A percentile compares a stretch with the other conserved stretches of the same genome.
Conservation (phyloP, 2,113 vertebrate species). For the Apistogramma diplotaenia region DNA sequence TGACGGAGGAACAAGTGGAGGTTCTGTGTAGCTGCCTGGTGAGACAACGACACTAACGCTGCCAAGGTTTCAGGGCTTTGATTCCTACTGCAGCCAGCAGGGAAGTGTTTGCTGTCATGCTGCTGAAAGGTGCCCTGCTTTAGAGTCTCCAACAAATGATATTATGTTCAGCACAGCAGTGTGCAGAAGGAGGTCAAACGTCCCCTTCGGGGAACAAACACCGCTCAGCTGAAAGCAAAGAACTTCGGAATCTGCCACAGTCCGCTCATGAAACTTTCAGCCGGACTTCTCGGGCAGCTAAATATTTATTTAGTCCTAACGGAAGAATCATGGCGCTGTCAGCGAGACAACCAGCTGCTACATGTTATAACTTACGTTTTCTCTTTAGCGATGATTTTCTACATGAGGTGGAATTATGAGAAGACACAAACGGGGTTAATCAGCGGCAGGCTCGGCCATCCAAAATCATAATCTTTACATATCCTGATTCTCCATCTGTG, state of each 20-base stretch:
- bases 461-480: conserved; percentile 2
- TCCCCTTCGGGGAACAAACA: conserved; percentile 19
- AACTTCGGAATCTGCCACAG: conserved; percentile 1
- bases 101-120: conserved; percentile 21
- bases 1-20: conserved; percentile 26
- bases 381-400: background rate
- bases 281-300: background rate
- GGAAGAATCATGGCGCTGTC: background rate
- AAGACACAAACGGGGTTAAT: background rate
- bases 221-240: background rate
- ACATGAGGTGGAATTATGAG: background rate
- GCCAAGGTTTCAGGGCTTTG: conserved; percentile 13
- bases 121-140: conserved; percentile 7
- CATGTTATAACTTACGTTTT: background rate
- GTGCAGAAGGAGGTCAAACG: conserved; percentile 53
- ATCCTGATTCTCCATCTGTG: background rate
- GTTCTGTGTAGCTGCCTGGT: conserved; percentile 13
- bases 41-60: conserved; percentile 32
- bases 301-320: conserved; percentile 24
- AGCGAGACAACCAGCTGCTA: background rate
- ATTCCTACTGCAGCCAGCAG: conserved; percentile 15
- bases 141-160: conserved; percentile 44
- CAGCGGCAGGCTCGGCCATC: background rate
- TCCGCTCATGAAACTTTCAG: conserved; percentile 31
- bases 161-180: conserved; percentile 26